Base-by-base conservation (phyloP, 2,888 invertebrate species). In the Macrostomum cliftonense region DNA sequence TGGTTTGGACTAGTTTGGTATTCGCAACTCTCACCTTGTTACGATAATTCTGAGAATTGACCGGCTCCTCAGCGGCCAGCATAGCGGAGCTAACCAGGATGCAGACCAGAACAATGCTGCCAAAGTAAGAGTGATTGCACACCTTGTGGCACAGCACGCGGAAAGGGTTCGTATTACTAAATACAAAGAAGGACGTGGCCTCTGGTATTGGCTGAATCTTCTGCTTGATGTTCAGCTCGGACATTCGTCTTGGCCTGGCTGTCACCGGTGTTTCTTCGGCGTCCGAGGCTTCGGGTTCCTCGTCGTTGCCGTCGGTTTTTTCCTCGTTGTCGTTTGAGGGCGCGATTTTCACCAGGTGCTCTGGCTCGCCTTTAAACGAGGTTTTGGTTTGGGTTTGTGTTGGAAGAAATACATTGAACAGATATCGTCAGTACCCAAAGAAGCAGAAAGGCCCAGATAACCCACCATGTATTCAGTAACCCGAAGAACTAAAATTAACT, bases 31-130 rank as follows among this genome's bases (percentile, higher is more conserved):
- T 70, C 74, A 89, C 91, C 74, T 77, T 76, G 73, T 91, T 91
- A 64, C 86, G 77, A 56, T 76, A 73, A 2, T 81, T 80, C 44
- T 78, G 76, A 13, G 85, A 78, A 63, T 79, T 76, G 19, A 95
- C 74, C 0, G 97, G 97, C 73, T 99, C 93, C 72, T 99, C 97
- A 52, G 91, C 85, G 16, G 95, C 97, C 71, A 99, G 77, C 81
- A 97, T 86, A 54, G 88, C 89, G 43, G 93, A 93, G 13, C 95
- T 95, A 61, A 99, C 83, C 79, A 99, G 81, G 71, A 97, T 97
- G 74, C 95, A 97, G 43, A 82, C 83, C 56, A 99, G 76, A 58
- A 99, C 91, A 57, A 91, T 78, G 73, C 99, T 99, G 16, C 88
- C 81, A 68, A 97, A 99, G 63, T 86, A 81, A 54, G 82, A 80